A percentile compares a stretch with the other conserved stretches of the same genome.
These are phyloP conservation scores for Leptarthrus brevirostris DNA, from an alignment of 2,888 invertebrate species.

Conservation along the genomic window DNA sequence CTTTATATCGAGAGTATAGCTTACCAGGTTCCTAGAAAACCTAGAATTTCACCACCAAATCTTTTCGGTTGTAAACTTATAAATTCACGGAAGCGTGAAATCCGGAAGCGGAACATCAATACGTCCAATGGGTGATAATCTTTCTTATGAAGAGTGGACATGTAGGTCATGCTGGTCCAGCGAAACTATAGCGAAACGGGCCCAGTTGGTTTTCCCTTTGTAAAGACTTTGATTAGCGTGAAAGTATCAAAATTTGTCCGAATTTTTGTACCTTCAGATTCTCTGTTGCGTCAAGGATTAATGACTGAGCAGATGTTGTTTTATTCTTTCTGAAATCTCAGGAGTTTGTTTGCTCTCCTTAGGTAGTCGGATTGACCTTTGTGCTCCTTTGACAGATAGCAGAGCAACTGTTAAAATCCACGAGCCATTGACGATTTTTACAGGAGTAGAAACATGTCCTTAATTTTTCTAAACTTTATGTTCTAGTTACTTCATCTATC, in stretches of 20 bases:
- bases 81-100: conserved; percentile 23
- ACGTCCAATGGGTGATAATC: conserved; percentile 15
- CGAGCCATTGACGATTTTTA: too few species aligned
- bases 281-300: conserved; percentile 19
- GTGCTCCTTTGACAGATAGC: background rate
- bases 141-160: conserved; percentile 18
- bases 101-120: conserved; percentile 3
- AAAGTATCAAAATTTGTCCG: conserved; percentile 26
- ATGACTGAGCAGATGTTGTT: conserved; percentile 24
- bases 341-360: too few species aligned
- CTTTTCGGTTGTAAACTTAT: background rate
- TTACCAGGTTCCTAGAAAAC: too few species aligned
- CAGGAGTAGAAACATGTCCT: too few species aligned
- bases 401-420: too few species aligned
- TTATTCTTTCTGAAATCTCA: too few species aligned
- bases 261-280: conserved; percentile 14
- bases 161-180: conserved; percentile 5
- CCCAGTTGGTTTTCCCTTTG: conserved; percentile 22
- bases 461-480: too few species aligned
- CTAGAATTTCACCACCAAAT: too few species aligned
- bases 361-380: too few species aligned
- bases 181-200: background rate
- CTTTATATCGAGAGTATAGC: too few species aligned
- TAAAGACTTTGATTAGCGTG: conserved; percentile 23
- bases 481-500: too few species aligned